phyloP scores from a whole-genome alignment of 1,140 invertebrate species.

The Acromyrmex echinatior region DNA sequence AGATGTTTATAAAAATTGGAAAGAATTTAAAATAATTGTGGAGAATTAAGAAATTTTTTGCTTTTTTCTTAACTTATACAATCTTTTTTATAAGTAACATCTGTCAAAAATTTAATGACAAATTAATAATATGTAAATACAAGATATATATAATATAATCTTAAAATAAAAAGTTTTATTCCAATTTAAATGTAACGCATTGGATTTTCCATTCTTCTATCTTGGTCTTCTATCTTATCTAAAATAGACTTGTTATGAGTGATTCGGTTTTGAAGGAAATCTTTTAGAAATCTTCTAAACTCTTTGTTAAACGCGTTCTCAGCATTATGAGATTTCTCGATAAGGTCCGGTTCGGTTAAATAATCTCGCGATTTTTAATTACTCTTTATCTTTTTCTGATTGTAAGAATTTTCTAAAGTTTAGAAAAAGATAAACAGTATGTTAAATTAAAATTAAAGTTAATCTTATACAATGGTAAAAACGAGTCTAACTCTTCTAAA shows the following conservation, averaged over 20 bases:
- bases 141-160: background rate
- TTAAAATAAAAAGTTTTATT: constrained; percentile 1
- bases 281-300: background rate
- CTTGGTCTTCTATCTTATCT: background rate
- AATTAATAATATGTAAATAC: constrained; percentile 5
- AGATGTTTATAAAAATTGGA: background rate
- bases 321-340: background rate
- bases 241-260: background rate
- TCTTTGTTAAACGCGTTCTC: background rate
- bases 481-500: background rate
- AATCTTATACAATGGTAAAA: too few relatives aligned
- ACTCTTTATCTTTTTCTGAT: too few relatives aligned
- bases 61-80: background rate
- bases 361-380: too few relatives aligned
- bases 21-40: background rate
- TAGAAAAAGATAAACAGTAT: too few relatives aligned
- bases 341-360: too few relatives aligned
- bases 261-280: constrained; percentile 8
- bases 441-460: too few relatives aligned
- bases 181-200: background rate
- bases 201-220: background rate
- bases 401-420: too few relatives aligned
- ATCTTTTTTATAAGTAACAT: background rate
- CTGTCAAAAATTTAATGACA: background rate
- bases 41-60: background rate